A percentile compares a stretch with the other conserved stretches of the same genome.
Conservation (phyloP, 2,888 invertebrate genomes). For the Rambutsinella grinnellia region DNA sequence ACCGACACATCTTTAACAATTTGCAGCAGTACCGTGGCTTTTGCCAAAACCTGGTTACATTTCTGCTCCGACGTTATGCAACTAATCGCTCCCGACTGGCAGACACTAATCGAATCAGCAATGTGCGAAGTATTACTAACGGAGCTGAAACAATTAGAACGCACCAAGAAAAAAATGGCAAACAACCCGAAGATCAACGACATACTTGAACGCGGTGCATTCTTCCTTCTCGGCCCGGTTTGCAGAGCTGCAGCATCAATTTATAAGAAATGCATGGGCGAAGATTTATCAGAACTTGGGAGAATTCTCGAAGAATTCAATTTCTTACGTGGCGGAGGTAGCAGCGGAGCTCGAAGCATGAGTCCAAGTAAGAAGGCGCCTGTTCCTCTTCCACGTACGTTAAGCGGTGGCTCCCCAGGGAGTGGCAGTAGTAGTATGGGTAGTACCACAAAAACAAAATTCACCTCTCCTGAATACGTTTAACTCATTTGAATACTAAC, state of each 20-base stretch:
- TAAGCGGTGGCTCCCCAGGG: constrained; percentile 28
- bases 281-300: constrained; percentile 59
- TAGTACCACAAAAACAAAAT: constrained; percentile 29
- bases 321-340: constrained; percentile 27
- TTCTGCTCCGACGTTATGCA: constrained; percentile 83
- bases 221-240: constrained; percentile 78
- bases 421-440: constrained; percentile 17
- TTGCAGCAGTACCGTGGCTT: constrained; percentile 84
- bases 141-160: constrained; percentile 77
- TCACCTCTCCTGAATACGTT: constrained; percentile 34
- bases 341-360: constrained; percentile 15
- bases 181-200: constrained; percentile 72
- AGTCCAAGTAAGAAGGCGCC: constrained; percentile 54
- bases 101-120: constrained; percentile 80
- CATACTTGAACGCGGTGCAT: constrained; percentile 78
- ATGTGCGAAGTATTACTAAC: constrained; percentile 81
- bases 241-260: constrained; percentile 76
- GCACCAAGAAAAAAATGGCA: constrained; percentile 71
- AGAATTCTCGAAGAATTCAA: constrained; percentile 59
- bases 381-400: constrained; percentile 55
- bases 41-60: constrained; percentile 81
- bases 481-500: too few relatives aligned
- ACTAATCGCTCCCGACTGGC: constrained; percentile 81
- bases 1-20: constrained; percentile 74
- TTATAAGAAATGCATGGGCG: constrained; percentile 71